A percentile compares a stretch with the other conserved stretches of the same genome.
Evolutionary conservation across 2,113 vertebrate species (phyloP).

Genomic region (Bos indicus): DNA sequence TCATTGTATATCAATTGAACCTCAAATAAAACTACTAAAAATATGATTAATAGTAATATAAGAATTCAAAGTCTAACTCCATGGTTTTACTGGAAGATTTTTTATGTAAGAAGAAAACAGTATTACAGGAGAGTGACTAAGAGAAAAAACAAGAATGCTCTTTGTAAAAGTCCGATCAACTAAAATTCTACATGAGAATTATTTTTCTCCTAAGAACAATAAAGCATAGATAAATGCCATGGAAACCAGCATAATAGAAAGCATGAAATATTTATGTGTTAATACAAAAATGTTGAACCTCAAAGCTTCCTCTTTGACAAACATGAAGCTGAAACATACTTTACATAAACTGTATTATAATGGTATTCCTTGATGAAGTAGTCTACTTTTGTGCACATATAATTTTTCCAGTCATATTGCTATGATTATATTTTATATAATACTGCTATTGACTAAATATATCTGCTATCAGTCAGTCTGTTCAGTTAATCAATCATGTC

Average conservation of each 20-base stretch:
- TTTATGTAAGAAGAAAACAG: not conserved
- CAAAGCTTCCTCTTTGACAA: not conserved
- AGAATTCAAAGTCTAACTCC: not conserved
- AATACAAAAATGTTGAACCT: not conserved
- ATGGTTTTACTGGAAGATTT: not conserved
- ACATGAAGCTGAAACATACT: not conserved
- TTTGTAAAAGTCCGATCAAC: not conserved
- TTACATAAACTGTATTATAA: not conserved
- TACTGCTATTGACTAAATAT: not conserved
- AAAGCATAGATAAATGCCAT: slow-evolving; percentile 3
- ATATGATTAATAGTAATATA: not conserved
- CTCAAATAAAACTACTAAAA: not conserved
- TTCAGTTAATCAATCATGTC: too few relatives aligned
- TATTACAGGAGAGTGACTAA: not conserved
- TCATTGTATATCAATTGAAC: not conserved
- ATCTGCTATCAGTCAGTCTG: too few relatives aligned
- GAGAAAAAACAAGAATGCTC: not conserved
- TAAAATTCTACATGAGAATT: not conserved
- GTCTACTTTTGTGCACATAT: not conserved
- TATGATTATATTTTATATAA: not conserved
- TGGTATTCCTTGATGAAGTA: not conserved
- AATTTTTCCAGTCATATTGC: not conserved
- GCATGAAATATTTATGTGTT: not conserved
- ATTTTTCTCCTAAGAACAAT: not conserved
- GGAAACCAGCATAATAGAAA: not conserved